Evolutionary conservation across 2,113 vertebrate genomes (phyloP).

Genomic region (Lycaon pictus): DNA sequence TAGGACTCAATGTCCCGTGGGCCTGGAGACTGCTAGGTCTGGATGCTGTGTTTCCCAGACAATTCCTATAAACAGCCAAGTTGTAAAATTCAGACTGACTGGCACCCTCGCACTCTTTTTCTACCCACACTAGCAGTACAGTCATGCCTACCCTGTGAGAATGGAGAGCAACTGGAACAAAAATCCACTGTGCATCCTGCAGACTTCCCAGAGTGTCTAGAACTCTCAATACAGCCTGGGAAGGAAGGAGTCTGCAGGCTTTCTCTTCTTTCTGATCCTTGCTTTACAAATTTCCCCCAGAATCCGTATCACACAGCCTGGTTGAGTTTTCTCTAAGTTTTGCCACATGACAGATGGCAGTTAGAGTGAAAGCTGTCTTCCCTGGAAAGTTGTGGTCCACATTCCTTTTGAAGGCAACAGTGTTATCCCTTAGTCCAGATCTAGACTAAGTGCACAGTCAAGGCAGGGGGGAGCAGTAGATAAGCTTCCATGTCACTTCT

Average conservation of each 20-base stretch:
- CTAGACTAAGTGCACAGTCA: neutral
- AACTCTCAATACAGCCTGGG: neutral
- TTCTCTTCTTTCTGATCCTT: neutral
- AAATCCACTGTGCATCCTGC: neutral
- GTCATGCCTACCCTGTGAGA: neutral
- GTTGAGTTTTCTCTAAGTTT: neutral
- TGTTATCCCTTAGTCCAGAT: neutral
- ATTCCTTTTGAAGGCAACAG: neutral
- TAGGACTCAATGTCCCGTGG: neutral
- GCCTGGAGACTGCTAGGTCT: neutral
- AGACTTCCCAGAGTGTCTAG: neutral
- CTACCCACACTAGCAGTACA: neutral
- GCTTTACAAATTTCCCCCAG: neutral
- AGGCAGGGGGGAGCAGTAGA: neutral
- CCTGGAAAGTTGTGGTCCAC: neutral
- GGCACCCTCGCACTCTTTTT: neutral
- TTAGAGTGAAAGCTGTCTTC: neutral
- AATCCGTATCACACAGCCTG: neutral
- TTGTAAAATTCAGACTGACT: neutral
- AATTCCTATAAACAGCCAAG: neutral
- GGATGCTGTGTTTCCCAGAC: neutral
- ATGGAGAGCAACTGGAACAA: neutral
- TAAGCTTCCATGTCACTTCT: neutral
- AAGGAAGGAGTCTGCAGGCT: neutral
- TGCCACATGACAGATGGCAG: neutral